These are phyloP conservation scores for Tipula helvola DNA, from an alignment of 2,888 invertebrate species.

Conservation along the genomic window DNA sequence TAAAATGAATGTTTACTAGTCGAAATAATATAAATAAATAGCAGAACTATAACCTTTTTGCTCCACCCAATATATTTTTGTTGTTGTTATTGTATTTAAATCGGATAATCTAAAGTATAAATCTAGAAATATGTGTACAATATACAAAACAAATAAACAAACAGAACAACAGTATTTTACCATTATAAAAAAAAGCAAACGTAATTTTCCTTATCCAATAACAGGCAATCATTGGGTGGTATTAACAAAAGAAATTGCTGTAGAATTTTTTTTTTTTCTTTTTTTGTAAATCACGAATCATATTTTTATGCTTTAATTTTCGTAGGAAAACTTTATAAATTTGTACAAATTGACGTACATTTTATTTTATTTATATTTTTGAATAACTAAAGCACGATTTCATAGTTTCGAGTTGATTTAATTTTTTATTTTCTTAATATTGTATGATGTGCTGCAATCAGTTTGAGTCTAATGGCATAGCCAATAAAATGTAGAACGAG, in stretches of 20 bases:
- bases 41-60: background rate
- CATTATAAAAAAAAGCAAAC: background rate
- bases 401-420: background rate
- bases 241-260: background rate
- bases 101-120: background rate
- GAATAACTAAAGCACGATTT: background rate
- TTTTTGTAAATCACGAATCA: background rate
- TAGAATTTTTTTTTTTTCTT: background rate
- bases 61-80: background rate
- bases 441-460: background rate
- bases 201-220: conserved; percentile 4
- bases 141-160: background rate
- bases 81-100: background rate
- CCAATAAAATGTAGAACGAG: background rate
- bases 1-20: background rate
- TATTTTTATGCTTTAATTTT: background rate
- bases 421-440: background rate
- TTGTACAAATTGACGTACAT: background rate
- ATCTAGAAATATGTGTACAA: background rate
- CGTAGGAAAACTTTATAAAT: background rate
- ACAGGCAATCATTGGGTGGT: conserved; percentile 4
- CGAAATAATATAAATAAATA: background rate
- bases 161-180: background rate
- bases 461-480: background rate
- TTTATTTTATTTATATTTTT: background rate